These are phyloP conservation scores for Zygaena filipendulae DNA, from an alignment of 2,888 invertebrate species.

Conservation along the genomic window DNA sequence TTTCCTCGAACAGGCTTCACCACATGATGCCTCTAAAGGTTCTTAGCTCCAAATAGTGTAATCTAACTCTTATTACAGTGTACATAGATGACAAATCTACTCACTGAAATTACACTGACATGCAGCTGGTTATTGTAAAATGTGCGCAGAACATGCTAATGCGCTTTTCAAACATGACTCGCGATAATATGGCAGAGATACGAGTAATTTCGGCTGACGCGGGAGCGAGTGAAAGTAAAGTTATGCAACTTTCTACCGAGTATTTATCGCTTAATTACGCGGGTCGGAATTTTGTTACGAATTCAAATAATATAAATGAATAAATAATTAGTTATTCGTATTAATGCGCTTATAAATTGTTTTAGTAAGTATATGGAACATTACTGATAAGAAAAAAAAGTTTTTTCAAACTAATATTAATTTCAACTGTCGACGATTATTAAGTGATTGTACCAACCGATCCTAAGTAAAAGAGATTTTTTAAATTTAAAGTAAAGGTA, in stretches of 20 bases:
- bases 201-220: constrained; percentile 37
- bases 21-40: constrained; percentile 40
- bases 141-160: constrained; percentile 52
- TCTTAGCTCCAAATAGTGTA: too few relatives aligned
- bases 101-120: too few relatives aligned
- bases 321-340: constrained; percentile 3
- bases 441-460: too few relatives aligned
- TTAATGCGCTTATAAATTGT: constrained; percentile 18
- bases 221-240: constrained; percentile 54
- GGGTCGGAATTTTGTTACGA: constrained; percentile 18
- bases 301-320: constrained; percentile 1
- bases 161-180: constrained; percentile 37
- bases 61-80: constrained; percentile 26
- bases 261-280: constrained; percentile 16
- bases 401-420: too few relatives aligned
- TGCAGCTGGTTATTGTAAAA: too few relatives aligned
- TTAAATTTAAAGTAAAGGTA: too few relatives aligned
- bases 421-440: too few relatives aligned
- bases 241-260: constrained; percentile 63
- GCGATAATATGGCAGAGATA: too few relatives aligned
- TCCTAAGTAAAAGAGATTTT: too few relatives aligned
- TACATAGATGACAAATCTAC: constrained; percentile 37
- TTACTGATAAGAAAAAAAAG: too few relatives aligned
- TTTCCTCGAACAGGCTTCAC: constrained; percentile 50
- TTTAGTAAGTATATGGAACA: too few relatives aligned